phyloP scores from a whole-genome alignment of 2,888 invertebrate genomes.

The Patella caerulea region DNA sequence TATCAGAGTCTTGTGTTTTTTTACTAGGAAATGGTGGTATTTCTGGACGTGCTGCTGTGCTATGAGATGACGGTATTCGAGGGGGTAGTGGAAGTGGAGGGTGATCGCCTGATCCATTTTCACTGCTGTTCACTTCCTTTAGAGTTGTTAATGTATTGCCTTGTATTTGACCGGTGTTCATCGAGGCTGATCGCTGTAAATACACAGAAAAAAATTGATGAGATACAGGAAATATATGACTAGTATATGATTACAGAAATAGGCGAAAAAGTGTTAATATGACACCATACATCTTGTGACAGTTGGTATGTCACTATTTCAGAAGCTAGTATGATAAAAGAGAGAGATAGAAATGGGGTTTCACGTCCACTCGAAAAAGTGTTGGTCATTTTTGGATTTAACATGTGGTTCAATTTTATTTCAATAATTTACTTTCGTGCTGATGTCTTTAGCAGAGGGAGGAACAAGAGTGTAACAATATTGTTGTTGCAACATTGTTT shows the following conservation, averaged over 20 bases:
- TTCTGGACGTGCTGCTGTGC: not conserved
- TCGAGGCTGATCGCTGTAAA: not conserved
- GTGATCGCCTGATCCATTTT: not conserved
- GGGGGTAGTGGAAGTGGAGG: not conserved
- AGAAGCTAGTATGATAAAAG: too few relatives aligned
- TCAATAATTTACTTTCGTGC: too few relatives aligned
- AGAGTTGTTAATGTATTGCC: not conserved
- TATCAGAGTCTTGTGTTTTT: not conserved
- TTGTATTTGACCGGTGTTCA: not conserved
- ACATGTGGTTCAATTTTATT: too few relatives aligned
- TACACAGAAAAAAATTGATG: not conserved
- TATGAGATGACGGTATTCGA: not conserved
- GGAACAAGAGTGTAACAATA: too few relatives aligned
- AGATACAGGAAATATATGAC: not conserved
- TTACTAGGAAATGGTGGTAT: not conserved
- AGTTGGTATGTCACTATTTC: not conserved
- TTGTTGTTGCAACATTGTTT: too few relatives aligned
- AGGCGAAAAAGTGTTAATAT: too few relatives aligned
- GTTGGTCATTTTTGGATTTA: too few relatives aligned
- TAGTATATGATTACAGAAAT: too few relatives aligned
- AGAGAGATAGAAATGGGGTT: too few relatives aligned
- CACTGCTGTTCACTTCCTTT: slow-evolving; percentile 3
- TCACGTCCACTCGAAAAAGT: too few relatives aligned
- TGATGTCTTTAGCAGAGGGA: too few relatives aligned
- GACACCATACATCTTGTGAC: not conserved